A percentile compares a stretch with the other conserved stretches of the same genome.
phyloP scores from a whole-genome alignment of 2,888 invertebrate genomes.

The Tenthredo distinguenda region DNA sequence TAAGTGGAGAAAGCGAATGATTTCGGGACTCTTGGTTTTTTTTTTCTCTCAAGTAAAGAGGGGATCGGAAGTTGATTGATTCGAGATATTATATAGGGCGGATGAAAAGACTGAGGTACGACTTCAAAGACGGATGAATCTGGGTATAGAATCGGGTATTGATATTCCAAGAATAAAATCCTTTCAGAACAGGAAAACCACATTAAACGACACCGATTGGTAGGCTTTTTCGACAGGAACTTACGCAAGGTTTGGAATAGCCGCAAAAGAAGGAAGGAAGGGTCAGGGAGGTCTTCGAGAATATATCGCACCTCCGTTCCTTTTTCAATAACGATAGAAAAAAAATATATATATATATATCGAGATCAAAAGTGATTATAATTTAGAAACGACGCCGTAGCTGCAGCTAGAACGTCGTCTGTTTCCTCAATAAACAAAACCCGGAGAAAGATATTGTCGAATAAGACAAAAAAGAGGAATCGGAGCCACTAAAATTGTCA shows the following conservation, averaged over 20 bases:
- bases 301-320: background rate
- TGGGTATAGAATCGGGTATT: background rate
- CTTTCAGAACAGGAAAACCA: background rate
- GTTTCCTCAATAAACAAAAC: constrained; percentile 39
- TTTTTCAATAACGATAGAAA: background rate
- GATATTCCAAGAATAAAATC: background rate
- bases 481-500: constrained; percentile 27
- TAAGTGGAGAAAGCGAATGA: background rate
- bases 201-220: background rate
- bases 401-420: background rate
- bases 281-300: background rate
- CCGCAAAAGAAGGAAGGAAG: background rate
- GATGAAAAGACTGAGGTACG: background rate
- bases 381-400: background rate
- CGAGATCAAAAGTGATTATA: constrained; percentile 30
- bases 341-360: background rate
- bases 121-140: background rate
- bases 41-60: too few species aligned
- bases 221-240: background rate
- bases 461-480: background rate
- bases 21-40: background rate
- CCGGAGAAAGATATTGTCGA: background rate
- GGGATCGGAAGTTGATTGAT: too few species aligned
- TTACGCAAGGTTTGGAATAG: background rate
- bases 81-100: too few species aligned